Evolutionary conservation across 2,113 vertebrate genomes (phyloP).

Genomic region (Motacilla alba): DNA sequence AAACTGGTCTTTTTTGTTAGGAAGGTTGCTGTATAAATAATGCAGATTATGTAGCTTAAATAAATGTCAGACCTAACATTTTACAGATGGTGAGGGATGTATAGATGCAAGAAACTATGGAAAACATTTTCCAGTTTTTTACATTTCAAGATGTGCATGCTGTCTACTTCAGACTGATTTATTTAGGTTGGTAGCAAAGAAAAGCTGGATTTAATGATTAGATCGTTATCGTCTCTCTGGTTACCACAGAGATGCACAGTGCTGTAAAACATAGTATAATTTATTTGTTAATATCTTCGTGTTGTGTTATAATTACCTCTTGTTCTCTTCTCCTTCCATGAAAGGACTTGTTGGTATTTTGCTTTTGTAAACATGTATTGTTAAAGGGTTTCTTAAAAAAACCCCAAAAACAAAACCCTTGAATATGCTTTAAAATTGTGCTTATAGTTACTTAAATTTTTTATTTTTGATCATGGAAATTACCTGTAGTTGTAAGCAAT

Average conservation of each 20-base stretch:
- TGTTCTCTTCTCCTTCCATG: neutral
- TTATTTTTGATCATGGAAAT: neutral
- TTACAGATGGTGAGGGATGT: neutral
- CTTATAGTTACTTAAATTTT: neutral
- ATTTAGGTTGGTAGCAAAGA: slow-evolving; percentile 8
- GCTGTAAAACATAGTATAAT: neutral
- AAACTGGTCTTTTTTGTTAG: neutral
- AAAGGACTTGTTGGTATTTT: neutral
- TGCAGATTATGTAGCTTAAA: neutral
- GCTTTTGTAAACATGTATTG: neutral
- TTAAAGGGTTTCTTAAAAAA: neutral
- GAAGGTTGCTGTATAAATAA: neutral
- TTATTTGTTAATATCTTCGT: slow-evolving; percentile 18
- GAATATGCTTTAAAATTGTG: neutral
- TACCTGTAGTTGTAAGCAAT: neutral
- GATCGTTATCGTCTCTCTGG: slow-evolving; percentile 13
- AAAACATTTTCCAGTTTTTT: slow-evolving; percentile 27
- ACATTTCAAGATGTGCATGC: neutral
- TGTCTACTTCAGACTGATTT: slow-evolving; percentile 33
- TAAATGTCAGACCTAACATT: neutral
- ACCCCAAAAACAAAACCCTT: neutral
- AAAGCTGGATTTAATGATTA: neutral
- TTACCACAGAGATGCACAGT: neutral
- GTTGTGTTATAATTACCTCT: neutral
- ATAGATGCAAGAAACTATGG: neutral